Evolutionary conservation across 2,888 invertebrate genomes (phyloP).

Genomic region (Eilema sororculum): DNA sequence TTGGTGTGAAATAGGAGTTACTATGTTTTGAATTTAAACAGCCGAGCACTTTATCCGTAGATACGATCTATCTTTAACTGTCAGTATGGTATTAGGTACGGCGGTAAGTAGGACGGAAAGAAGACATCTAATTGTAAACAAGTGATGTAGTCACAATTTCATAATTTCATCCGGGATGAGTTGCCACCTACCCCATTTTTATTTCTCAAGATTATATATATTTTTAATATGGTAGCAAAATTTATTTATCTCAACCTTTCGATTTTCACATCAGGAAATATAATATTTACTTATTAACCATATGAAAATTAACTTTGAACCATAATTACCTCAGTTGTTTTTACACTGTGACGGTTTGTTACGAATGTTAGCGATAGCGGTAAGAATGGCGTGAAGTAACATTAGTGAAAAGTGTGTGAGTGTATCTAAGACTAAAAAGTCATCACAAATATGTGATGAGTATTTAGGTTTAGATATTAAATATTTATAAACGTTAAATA

Average conservation of each 20-base stretch:
- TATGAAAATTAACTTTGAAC: neutral
- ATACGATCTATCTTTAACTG: too few species aligned
- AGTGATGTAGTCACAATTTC: neutral
- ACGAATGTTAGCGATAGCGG: slow-evolving; percentile 1
- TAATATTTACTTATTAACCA: neutral
- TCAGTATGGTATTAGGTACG: too few species aligned
- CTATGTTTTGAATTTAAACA: too few species aligned
- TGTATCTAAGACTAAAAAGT: too few species aligned
- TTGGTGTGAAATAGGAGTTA: too few species aligned
- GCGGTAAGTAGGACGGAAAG: too few species aligned
- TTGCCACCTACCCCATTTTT: neutral
- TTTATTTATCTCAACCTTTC: neutral
- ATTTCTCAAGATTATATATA: neutral
- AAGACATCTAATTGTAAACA: neutral
- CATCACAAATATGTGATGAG: too few species aligned
- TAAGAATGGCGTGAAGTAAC: slow-evolving; percentile 2
- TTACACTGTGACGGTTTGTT: slow-evolving; percentile 5
- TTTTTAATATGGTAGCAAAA: too few species aligned
- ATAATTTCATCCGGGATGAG: neutral
- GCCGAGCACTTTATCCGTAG: too few species aligned
- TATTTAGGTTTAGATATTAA: neutral
- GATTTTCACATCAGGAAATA: neutral
- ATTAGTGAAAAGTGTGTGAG: slow-evolving; percentile 2
- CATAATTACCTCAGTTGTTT: slow-evolving; percentile 5
- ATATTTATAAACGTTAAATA: neutral